Percentiles rank a stretch among this genome's conserved stretches.
These are phyloP conservation scores for Diplogasteroides magnus DNA, from an alignment of 1,140 invertebrate genomes.

Conservation along the genomic window DNA sequence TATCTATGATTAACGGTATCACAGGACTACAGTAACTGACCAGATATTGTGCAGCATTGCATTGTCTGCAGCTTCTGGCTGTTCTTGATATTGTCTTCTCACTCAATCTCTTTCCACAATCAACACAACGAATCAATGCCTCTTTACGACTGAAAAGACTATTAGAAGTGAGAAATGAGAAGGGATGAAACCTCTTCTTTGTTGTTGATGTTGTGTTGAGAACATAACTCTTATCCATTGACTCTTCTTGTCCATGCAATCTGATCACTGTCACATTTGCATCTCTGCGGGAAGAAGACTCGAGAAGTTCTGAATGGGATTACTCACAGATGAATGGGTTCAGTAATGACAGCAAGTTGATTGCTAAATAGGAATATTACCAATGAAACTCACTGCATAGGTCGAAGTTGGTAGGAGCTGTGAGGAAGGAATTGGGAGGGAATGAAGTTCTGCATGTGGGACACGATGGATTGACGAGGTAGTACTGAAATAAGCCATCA, in stretches of 20 bases:
- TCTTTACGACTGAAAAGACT: slow-evolving; percentile 5
- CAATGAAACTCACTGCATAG: slow-evolving; percentile 42
- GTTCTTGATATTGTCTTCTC: not conserved
- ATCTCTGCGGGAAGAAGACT: slow-evolving; percentile 29
- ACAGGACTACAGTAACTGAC: too few species aligned
- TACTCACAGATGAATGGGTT: not conserved
- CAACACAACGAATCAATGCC: not conserved
- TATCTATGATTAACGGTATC: too few species aligned
- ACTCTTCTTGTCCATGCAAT: slow-evolving; percentile 2
- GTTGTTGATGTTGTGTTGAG: not conserved
- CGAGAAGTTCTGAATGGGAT: slow-evolving; percentile 35
- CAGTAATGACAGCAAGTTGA: not conserved
- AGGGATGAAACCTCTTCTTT: not conserved
- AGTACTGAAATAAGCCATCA: slow-evolving; percentile 42
- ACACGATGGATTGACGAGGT: slow-evolving; percentile 41
- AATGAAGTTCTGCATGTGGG: slow-evolving; percentile 37
- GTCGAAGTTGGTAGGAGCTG: slow-evolving; percentile 43
- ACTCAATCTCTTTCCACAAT: not conserved
- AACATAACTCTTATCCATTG: not conserved
- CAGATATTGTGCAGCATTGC: not conserved
- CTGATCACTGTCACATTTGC: slow-evolving; percentile 46
- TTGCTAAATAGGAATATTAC: not conserved
- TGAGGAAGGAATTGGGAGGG: slow-evolving; percentile 22
- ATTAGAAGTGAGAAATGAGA: slow-evolving; percentile 3
- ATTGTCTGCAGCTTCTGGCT: not conserved